phyloP scores from a whole-genome alignment of 2,113 vertebrate species.

The Agapornis roseicollis region DNA sequence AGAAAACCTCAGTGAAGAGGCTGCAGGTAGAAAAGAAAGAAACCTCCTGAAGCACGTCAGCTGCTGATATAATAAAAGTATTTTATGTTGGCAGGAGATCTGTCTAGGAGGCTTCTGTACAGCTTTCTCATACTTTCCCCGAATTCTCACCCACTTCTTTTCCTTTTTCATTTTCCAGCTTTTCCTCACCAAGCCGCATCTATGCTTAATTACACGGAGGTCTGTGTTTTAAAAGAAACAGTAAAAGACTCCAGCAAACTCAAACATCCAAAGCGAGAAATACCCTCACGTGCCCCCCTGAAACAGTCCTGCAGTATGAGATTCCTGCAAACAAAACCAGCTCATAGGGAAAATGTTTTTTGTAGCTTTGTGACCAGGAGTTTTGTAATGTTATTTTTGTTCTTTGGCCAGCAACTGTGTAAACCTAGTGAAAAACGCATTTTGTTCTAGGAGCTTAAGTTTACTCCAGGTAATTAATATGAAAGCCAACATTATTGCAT shows the following conservation, averaged over 20 bases:
- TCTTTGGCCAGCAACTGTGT: background rate
- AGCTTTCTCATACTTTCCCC: background rate
- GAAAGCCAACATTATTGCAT: background rate
- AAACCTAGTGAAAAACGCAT: background rate
- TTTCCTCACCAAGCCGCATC: background rate
- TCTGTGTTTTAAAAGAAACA: background rate
- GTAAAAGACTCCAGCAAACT: background rate
- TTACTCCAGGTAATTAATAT: rapidly evolving
- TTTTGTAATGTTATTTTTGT: background rate
- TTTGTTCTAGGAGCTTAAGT: background rate
- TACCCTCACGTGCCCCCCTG: rapidly evolving
- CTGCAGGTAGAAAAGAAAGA: background rate
- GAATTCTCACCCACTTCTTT: background rate
- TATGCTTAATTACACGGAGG: background rate
- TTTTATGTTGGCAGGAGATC: background rate
- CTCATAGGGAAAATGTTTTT: background rate
- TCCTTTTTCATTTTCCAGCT: background rate
- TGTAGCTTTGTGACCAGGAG: background rate
- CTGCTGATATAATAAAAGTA: background rate
- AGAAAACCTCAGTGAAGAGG: background rate
- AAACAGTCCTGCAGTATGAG: background rate
- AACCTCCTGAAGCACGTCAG: background rate
- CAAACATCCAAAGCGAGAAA: background rate
- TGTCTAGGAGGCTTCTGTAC: background rate
- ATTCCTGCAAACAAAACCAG: background rate